Evolutionary conservation across 2,888 invertebrate species (phyloP).

Genomic region (Hanleya hanleyi): DNA sequence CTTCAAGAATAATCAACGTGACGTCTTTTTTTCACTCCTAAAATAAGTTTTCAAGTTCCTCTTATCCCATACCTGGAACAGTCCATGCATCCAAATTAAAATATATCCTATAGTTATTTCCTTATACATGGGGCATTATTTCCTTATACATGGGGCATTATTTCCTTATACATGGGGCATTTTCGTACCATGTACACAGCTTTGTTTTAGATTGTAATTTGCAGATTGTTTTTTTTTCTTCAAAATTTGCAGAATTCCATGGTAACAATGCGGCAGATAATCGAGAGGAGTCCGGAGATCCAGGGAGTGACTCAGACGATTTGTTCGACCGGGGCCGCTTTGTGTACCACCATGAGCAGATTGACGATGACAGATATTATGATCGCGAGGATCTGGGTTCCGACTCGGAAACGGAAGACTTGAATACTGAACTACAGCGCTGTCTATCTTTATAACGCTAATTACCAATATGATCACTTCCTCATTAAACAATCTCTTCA

Average conservation of each 20-base stretch:
- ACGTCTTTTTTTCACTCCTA: too few relatives aligned
- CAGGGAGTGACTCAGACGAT: neutral
- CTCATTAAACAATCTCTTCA: too few relatives aligned
- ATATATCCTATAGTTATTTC: too few relatives aligned
- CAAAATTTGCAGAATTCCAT: slow-evolving; percentile 51
- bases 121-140: too few relatives aligned
- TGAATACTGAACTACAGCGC: slow-evolving; percentile 1
- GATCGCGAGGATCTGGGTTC: slow-evolving; percentile 13
- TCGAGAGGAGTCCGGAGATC: slow-evolving; percentile 40
- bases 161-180: neutral
- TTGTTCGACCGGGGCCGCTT: neutral
- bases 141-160: neutral
- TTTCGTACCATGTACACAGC: too few relatives aligned
- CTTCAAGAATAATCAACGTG: too few relatives aligned
- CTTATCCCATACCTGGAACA: neutral
- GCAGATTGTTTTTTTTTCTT: neutral
- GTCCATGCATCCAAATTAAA: neutral
- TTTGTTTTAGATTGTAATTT: neutral
- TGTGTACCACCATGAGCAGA: slow-evolving; percentile 11
- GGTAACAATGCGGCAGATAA: slow-evolving; percentile 64
- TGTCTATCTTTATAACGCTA: neutral
- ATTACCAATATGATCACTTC: neutral
- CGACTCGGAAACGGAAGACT: slow-evolving; percentile 7
- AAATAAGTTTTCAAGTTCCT: too few relatives aligned
- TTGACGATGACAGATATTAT: slow-evolving; percentile 21